These are phyloP conservation scores for Eulemur mongoz DNA, from an alignment of 2,797 vertebrate genomes.

Conservation along the genomic window DNA sequence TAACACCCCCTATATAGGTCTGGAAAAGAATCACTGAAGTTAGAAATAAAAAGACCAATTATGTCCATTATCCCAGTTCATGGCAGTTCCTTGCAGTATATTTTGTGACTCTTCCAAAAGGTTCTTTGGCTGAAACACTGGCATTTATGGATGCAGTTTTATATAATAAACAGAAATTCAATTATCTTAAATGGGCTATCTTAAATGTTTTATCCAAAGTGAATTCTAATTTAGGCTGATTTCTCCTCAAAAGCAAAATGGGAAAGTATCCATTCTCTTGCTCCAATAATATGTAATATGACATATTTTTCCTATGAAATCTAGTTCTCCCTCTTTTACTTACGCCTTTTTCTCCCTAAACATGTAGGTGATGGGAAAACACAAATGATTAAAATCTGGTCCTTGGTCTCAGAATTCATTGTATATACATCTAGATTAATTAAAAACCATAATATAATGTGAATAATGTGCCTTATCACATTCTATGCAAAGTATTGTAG, in stretches of 20 bases:
- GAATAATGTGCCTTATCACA: background rate
- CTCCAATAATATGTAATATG: background rate
- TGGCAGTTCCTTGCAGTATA: background rate
- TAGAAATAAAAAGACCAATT: slow-evolving; percentile 41
- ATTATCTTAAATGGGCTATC: slow-evolving; percentile 48
- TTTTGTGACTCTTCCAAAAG: slow-evolving; percentile 16
- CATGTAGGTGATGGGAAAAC: background rate
- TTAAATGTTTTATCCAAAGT: slow-evolving; percentile 47
- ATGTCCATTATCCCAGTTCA: background rate
- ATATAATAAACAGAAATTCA: slow-evolving; percentile 61
- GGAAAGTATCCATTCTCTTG: background rate
- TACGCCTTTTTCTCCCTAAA: background rate
- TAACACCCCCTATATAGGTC: background rate
- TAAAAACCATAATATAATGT: background rate
- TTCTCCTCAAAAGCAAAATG: slow-evolving; percentile 3
- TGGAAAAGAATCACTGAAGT: slow-evolving; percentile 35
- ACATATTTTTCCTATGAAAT: background rate
- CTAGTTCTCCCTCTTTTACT: background rate
- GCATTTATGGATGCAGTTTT: slow-evolving; percentile 39
- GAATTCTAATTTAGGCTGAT: slow-evolving; percentile 46
- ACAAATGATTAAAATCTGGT: background rate
- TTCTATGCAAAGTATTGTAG: background rate
- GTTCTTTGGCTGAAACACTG: background rate
- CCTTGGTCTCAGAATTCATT: background rate
- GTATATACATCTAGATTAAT: background rate